Evolutionary conservation across 2,797 vertebrate species (phyloP).

Genomic region (Megaceryle alcyon): DNA sequence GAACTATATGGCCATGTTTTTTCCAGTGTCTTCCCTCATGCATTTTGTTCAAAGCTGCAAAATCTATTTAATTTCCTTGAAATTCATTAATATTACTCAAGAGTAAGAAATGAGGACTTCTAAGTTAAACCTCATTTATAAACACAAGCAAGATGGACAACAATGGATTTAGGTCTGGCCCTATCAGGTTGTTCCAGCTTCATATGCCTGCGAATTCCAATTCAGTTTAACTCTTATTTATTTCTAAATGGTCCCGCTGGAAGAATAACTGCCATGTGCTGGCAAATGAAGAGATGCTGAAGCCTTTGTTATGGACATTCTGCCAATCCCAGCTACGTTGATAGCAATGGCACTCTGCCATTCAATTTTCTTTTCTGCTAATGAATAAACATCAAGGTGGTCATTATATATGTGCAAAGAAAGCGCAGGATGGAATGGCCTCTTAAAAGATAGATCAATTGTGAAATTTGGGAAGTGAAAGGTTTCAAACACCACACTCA

Average conservation of each 20-base stretch:
- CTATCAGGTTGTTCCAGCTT: background rate
- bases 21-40: background rate
- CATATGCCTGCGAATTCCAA: background rate
- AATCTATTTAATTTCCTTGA: background rate
- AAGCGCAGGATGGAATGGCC: background rate
- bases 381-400: constrained; percentile 3
- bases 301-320: constrained; percentile 2
- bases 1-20: background rate
- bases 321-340: constrained; percentile 14
- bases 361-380: constrained; percentile 32
- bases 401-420: background rate
- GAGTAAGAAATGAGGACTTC: background rate
- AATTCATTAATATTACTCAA: background rate
- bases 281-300: background rate
- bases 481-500: background rate
- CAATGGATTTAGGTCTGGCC: background rate
- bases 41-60: background rate
- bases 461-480: background rate
- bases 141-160: background rate
- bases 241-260: background rate
- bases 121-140: background rate
- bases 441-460: background rate
- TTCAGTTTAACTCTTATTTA: constrained; percentile 32
- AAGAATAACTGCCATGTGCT: background rate
- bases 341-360: constrained; percentile 29